Percentiles rank a stretch among this genome's conserved stretches.
These are phyloP conservation scores for Scolopax bukidnonensis DNA, from an alignment of 2,797 vertebrate genomes.

Conservation along the genomic window DNA sequence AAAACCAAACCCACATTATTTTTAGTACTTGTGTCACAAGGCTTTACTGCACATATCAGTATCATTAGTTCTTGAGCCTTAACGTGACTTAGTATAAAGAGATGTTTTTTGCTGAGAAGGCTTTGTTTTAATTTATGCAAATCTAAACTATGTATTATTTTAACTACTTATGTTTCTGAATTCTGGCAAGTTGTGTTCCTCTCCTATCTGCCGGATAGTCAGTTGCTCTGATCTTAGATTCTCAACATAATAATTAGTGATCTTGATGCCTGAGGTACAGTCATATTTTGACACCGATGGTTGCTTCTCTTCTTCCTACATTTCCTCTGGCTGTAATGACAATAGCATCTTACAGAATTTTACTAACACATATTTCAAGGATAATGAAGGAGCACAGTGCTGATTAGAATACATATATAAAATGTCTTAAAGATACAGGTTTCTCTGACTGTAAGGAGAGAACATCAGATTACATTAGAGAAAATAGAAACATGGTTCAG, in stretches of 20 bases:
- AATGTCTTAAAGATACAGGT: background rate
- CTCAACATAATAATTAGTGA: background rate
- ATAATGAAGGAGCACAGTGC: background rate
- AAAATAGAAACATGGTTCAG: background rate
- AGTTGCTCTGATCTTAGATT: background rate
- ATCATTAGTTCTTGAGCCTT: background rate
- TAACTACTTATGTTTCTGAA: background rate
- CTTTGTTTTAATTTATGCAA: background rate
- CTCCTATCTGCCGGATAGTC: background rate
- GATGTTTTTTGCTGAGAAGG: background rate
- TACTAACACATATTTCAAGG: background rate
- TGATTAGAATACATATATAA: background rate
- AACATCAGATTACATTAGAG: background rate
- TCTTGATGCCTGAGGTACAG: background rate
- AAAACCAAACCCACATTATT: fast-evolving
- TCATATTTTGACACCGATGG: background rate
- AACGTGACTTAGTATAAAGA: background rate
- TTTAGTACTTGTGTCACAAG: background rate
- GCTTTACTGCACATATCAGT: background rate
- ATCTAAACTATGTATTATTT: background rate
- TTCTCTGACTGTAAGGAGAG: background rate
- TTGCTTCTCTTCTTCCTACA: background rate
- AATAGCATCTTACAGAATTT: background rate
- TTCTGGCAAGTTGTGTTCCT: background rate
- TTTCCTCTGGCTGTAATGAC: background rate